Conservation (phyloP, 37 sponge, comb jelly and placozoan species). For the Diacarnus erythraeanus region DNA sequence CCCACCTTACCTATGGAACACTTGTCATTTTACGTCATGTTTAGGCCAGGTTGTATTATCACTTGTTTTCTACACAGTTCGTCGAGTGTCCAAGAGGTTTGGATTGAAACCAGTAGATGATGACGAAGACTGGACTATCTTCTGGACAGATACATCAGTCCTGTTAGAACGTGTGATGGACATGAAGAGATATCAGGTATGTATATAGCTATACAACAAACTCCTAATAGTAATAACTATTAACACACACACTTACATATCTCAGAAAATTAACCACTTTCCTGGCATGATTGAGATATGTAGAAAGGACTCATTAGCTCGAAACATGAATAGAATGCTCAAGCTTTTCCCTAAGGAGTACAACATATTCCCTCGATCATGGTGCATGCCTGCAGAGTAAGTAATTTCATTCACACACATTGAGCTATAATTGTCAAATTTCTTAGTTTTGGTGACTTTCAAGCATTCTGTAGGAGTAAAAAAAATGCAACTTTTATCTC, state of each 20-base stretch:
- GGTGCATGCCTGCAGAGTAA: slow-evolving; percentile 99
- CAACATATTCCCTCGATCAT: slow-evolving; percentile 84
- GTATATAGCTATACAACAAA: background rate
- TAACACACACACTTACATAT: background rate
- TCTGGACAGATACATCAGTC: slow-evolving; percentile 93
- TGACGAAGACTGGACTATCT: slow-evolving; percentile 85
- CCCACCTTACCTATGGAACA: no score
- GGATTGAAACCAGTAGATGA: slow-evolving; percentile 86
- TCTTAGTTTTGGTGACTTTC: slow-evolving; percentile 86
- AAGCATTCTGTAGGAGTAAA: slow-evolving; percentile 78
- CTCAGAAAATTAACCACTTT: slow-evolving; percentile 99
- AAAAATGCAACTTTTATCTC: slow-evolving; percentile 90
- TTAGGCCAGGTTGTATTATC: no score
- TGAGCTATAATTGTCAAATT: background rate
- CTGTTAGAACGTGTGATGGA: slow-evolving; percentile 82
- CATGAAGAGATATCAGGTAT: slow-evolving; percentile 94
- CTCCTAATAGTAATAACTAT: background rate
- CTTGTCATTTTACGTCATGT: no score
- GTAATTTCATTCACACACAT: background rate
- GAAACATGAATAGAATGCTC: slow-evolving; percentile 93
- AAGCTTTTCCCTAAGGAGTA: slow-evolving; percentile 98
- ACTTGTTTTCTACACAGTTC: slow-evolving; percentile 51
- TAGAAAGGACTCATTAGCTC: slow-evolving; percentile 92
- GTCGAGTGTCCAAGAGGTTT: slow-evolving; percentile 78
- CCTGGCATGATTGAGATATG: slow-evolving; percentile 99